phyloP scores from a whole-genome alignment of 2,113 vertebrate genomes.

The Oenanthe oenanthe region DNA sequence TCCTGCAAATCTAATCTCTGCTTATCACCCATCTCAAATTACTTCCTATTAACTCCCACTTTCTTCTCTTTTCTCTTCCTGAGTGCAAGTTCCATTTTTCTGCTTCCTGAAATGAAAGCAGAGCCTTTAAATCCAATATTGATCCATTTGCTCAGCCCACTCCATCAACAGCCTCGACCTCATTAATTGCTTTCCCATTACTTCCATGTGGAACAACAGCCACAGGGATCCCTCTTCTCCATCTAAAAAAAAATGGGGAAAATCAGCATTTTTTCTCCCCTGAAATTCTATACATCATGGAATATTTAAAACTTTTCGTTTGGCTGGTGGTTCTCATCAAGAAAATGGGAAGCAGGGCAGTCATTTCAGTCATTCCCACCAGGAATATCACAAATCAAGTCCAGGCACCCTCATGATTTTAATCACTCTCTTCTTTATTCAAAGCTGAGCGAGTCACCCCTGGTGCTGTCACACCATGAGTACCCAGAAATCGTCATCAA shows the following conservation, averaged over 20 bases:
- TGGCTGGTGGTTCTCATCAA: neutral
- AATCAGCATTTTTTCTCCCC: accelerated
- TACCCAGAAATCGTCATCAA: neutral
- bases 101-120: constrained; percentile 26
- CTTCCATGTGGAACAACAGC: neutral
- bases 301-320: neutral
- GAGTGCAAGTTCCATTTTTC: neutral
- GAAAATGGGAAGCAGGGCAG: neutral
- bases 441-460: neutral
- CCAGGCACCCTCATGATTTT: neutral
- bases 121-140: neutral
- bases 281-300: accelerated
- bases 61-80: constrained; percentile 41
- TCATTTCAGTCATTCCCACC: neutral
- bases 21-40: constrained; percentile 50
- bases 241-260: neutral
- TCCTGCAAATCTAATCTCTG: constrained; percentile 46
- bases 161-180: neutral
- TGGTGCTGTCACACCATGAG: neutral
- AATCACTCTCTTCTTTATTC: neutral
- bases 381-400: neutral
- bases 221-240: neutral
- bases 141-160: neutral
- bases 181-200: neutral
- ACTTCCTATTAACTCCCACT: constrained; percentile 66